phyloP scores from a whole-genome alignment of 2,888 invertebrate genomes.

The Cheilosia variabilis region DNA sequence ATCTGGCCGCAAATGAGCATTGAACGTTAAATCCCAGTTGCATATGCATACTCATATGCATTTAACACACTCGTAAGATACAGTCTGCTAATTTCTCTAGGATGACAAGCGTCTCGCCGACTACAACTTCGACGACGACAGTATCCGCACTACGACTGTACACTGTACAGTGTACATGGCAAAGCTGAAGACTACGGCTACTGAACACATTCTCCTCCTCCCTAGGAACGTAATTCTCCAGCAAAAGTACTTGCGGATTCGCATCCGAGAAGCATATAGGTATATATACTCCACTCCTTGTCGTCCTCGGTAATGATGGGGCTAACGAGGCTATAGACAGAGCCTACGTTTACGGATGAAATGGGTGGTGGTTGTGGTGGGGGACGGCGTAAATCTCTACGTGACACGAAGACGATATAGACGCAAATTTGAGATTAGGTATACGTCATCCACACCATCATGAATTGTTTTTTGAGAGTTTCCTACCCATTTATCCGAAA shows the following conservation, averaged over 20 bases:
- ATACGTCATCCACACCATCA: conserved; percentile 58
- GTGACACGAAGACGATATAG: conserved; percentile 65
- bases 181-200: conserved; percentile 7
- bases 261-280: conserved; percentile 25
- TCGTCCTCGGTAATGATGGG: conserved; percentile 52
- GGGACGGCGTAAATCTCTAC: conserved; percentile 46
- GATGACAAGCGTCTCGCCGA: conserved; percentile 60
- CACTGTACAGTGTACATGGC: conserved; percentile 4
- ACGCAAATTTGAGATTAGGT: conserved; percentile 69
- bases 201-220: conserved; percentile 1
- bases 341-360: conserved; percentile 38
- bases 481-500: conserved; percentile 14
- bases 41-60: conserved; percentile 34
- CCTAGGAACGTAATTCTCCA: neutral
- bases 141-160: conserved; percentile 19
- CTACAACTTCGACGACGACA: conserved; percentile 1
- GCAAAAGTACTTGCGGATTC: conserved; percentile 19
- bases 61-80: conserved; percentile 31
- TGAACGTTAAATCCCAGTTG: conserved; percentile 45
- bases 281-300: conserved; percentile 25
- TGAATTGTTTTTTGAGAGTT: conserved; percentile 47
- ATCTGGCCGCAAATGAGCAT: conserved; percentile 33
- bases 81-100: conserved; percentile 66
- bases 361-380: conserved; percentile 13
- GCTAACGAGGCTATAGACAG: conserved; percentile 56